phyloP scores from a whole-genome alignment of 2,113 vertebrate genomes.

The Cyprinodon tularosa region DNA sequence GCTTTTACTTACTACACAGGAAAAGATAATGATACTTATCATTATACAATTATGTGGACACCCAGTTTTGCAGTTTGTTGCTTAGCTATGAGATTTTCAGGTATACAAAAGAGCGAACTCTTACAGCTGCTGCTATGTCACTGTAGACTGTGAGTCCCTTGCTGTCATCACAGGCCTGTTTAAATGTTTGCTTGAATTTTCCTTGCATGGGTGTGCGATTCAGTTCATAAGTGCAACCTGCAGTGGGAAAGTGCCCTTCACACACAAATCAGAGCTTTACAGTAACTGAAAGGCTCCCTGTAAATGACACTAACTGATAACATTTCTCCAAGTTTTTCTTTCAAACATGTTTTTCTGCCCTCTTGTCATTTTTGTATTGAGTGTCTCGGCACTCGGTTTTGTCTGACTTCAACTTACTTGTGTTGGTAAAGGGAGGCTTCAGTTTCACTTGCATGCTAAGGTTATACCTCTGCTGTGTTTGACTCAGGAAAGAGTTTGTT shows the following conservation, averaged over 20 bases:
- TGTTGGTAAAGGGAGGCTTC: conserved; percentile 71
- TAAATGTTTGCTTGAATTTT: conserved; percentile 66
- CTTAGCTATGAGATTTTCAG: conserved; percentile 25
- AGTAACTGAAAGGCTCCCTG: conserved; percentile 32
- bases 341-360: conserved; percentile 1
- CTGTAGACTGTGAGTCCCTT: conserved; percentile 34
- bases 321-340: conserved; percentile 16
- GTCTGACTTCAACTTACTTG: conserved; percentile 55
- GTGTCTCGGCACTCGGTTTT: conserved; percentile 49
- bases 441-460: conserved; percentile 73
- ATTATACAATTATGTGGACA: conserved; percentile 28
- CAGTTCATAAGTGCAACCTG: conserved; percentile 57
- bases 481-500: conserved; percentile 82
- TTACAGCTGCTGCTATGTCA: conserved; percentile 13
- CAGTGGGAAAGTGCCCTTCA: conserved; percentile 34
- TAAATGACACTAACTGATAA: conserved; percentile 21
- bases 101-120: conserved; percentile 34
- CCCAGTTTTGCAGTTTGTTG: conserved; percentile 28
- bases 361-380: conserved; percentile 10
- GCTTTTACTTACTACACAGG: background rate
- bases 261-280: conserved; percentile 39
- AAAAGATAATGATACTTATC: conserved; percentile 28
- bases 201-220: conserved; percentile 41
- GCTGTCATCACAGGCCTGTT: conserved; percentile 56
- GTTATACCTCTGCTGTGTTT: conserved; percentile 77